These are phyloP conservation scores for Mormyrus hasselquistii DNA, from an alignment of 2,797 vertebrate genomes.

Conservation along the genomic window DNA sequence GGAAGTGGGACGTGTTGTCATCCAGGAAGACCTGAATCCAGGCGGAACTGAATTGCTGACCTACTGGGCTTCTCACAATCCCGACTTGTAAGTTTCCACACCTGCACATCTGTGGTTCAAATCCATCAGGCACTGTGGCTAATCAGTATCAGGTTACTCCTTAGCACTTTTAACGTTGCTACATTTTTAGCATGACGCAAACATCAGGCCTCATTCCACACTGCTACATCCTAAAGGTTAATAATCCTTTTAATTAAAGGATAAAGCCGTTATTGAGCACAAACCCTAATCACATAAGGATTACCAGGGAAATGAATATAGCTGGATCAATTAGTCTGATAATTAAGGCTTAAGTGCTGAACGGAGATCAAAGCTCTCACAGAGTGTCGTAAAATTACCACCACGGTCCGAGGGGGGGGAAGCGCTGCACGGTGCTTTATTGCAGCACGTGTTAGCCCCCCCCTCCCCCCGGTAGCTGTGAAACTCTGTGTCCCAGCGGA, in stretches of 20 bases:
- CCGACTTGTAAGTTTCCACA: conserved; percentile 29
- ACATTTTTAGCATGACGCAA: conserved; percentile 54
- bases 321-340: conserved; percentile 94
- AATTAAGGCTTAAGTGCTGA: conserved; percentile 97
- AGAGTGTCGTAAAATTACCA: conserved; percentile 93
- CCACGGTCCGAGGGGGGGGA: conserved; percentile 75
- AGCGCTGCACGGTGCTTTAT: conserved; percentile 81
- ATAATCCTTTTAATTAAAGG: conserved; percentile 98
- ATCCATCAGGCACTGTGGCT: neutral
- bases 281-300: conserved; percentile 90
- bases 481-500: conserved; percentile 84
- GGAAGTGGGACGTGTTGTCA: neutral
- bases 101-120: conserved; percentile 12
- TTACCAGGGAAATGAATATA: conserved; percentile 92
- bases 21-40: neutral
- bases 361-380: conserved; percentile 87
- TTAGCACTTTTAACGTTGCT: conserved; percentile 39
- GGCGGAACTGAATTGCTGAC: neutral
- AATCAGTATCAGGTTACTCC: conserved; percentile 49
- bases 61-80: neutral
- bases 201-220: conserved; percentile 74
- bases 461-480: conserved; percentile 74
- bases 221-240: conserved; percentile 82
- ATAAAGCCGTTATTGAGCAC: conserved; percentile 87
- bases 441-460: conserved; percentile 65